phyloP scores from a whole-genome alignment of 1,140 invertebrate genomes.

The Macrostomum lignano region DNA sequence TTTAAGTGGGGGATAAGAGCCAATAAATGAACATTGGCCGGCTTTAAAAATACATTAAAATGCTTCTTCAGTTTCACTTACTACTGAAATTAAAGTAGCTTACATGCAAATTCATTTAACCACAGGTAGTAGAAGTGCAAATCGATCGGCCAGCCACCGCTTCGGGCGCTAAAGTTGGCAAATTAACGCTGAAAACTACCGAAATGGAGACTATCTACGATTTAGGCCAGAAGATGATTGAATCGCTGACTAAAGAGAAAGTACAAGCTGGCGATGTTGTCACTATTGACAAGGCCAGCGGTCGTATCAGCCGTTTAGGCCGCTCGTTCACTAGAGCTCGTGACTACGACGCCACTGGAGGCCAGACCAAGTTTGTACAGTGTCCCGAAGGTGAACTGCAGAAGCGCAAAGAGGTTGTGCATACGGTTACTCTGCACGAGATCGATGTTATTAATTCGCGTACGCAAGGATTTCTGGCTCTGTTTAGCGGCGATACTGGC shows the following conservation, averaged over 20 bases:
- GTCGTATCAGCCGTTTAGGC: slow-evolving; percentile 74
- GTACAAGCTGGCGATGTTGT: slow-evolving; percentile 55
- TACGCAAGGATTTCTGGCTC: slow-evolving; percentile 76
- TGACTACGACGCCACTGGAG: slow-evolving; percentile 71
- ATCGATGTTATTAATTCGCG: slow-evolving; percentile 90
- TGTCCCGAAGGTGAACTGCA: slow-evolving; percentile 93
- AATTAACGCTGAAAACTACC: slow-evolving; percentile 82
- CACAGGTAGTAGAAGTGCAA: slow-evolving; percentile 87
- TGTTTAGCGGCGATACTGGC: slow-evolving; percentile 90
- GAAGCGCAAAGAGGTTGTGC: slow-evolving; percentile 91
- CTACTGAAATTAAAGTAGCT: too few relatives aligned
- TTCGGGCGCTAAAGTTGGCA: slow-evolving; percentile 56
- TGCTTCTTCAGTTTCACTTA: too few relatives aligned
- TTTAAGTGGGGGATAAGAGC: too few relatives aligned
- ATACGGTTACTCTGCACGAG: slow-evolving; percentile 90
- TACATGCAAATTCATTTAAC: too few relatives aligned
- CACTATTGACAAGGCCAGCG: slow-evolving; percentile 85
- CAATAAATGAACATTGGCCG: too few relatives aligned
- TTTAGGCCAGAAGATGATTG: slow-evolving; percentile 90
- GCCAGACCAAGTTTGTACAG: slow-evolving; percentile 55
- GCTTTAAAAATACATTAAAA: too few relatives aligned
- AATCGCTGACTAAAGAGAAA: slow-evolving; percentile 80
- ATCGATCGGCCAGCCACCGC: slow-evolving; percentile 70
- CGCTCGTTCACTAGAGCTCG: slow-evolving; percentile 71
- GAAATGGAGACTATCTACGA: slow-evolving; percentile 99